phyloP scores from a whole-genome alignment of 2,797 vertebrate species.

The Falco berigora region DNA sequence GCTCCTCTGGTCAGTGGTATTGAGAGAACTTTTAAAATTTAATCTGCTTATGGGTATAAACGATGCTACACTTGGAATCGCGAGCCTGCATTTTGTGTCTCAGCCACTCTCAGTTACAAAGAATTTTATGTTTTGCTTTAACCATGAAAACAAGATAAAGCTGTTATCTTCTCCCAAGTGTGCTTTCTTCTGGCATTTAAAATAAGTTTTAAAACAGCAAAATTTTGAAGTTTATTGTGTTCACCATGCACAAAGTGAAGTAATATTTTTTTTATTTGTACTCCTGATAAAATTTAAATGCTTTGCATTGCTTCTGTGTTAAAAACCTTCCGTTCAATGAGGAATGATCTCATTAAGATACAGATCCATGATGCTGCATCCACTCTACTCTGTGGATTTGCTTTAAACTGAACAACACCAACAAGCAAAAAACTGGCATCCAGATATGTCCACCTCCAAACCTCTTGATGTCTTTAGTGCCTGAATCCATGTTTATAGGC shows the following conservation, averaged over 20 bases:
- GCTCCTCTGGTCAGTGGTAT: constrained; percentile 32
- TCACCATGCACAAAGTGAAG: not conserved
- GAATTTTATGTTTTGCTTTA: constrained; percentile 48
- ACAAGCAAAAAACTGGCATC: not conserved
- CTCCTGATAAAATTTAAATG: not conserved
- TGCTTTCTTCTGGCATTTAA: not conserved
- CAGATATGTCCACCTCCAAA: not conserved
- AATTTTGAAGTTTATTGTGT: not conserved
- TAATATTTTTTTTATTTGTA: constrained; percentile 6
- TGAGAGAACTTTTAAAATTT: constrained; percentile 49
- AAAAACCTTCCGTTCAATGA: not conserved
- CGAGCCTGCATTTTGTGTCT: not conserved
- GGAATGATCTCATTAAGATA: not conserved
- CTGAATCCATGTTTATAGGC: not conserved
- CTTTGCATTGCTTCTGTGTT: not conserved
- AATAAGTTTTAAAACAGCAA: not conserved
- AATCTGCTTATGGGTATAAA: constrained; percentile 49
- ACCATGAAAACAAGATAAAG: constrained; percentile 65
- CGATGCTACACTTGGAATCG: constrained; percentile 1
- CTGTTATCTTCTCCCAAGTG: constrained; percentile 16
- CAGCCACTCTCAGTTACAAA: not conserved
- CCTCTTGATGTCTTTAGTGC: not conserved
- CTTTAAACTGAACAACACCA: not conserved
- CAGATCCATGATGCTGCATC: not conserved
- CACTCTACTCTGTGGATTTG: not conserved